Evolutionary conservation across 2,113 vertebrate genomes (phyloP), one percentile per base, ranked within the genome.

Genomic region (Phrynosoma blainvillii): DNA sequence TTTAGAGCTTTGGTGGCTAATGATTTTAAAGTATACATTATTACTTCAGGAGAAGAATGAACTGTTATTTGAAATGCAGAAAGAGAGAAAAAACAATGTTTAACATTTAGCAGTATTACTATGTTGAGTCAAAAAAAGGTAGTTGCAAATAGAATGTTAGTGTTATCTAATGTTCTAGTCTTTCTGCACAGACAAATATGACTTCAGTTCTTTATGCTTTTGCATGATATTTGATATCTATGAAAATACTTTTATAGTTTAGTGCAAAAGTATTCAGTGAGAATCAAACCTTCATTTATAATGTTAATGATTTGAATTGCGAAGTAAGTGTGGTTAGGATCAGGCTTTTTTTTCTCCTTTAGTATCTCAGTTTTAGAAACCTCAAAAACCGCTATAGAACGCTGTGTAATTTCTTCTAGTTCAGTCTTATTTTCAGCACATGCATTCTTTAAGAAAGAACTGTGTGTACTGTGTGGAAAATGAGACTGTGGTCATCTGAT

Each of bases 21-120:
- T 87, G 87, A 92, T 96, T 92, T 95, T 93, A 90, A 93, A 90
- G 93, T 95, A 91, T 95, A 94, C 0, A 0, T 87, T 54, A 21
- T 93, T 94, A 87, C 80, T 77, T 70, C n/a, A 70, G 79, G 78
- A 27, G n/a, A 36, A 18, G 23, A 79, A 88, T 23, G 68, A 5
- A 1, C 47, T 2, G 40, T 78, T 27, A 32, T 23, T 79, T 92
- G 47, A 78, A 70, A 21, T 88, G 87, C 27, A 59, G 81, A 12
- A 47, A 80, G 87, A 85, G 1, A 30, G 18, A 30, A 27, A 77
- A 71, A 27, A 8, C 10, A 71, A 1, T 66, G 62, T 81, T 86
- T 66, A 2, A 23, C 84, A 86, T 79, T 52, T 4, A 75, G 32
- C 7, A 40, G 27, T 11, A 5, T 47, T 79, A 30, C 79, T 74